Percentiles rank a stretch among this genome's conserved stretches.
These are phyloP conservation scores for Epizoanthus fatuus DNA, from an alignment of 92 coral and sea anemone genomes.

Conservation along the genomic window DNA sequence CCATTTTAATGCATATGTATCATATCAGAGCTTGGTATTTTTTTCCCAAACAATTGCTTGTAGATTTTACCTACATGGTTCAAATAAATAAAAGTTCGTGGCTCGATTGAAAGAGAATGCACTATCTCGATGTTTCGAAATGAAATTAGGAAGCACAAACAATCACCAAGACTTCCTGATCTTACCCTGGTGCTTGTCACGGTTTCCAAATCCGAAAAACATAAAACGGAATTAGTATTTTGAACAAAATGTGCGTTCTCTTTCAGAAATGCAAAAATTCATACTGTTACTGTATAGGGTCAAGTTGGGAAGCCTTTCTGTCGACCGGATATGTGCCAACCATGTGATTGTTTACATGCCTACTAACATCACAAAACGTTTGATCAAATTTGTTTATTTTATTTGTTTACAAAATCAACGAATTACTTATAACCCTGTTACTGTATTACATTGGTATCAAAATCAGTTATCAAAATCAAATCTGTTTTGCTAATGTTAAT, in stretches of 20 bases:
- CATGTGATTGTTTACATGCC: constrained; percentile 44
- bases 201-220: neutral
- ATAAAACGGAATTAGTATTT: neutral
- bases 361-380: constrained; percentile 24
- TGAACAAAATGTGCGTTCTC: constrained; percentile 43
- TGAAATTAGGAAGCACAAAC: constrained; percentile 49
- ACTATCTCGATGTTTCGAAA: constrained; percentile 9
- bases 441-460: constrained; percentile 38
- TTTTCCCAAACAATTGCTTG: neutral
- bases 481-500: neutral
- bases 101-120: constrained; percentile 38
- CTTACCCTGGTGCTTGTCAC: constrained; percentile 37
- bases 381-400: constrained; percentile 30
- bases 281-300: constrained; percentile 46
- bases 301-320: constrained; percentile 86
- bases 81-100: neutral
- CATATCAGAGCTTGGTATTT: neutral
- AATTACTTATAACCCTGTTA: neutral
- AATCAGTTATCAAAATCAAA: constrained; percentile 41
- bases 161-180: constrained; percentile 66
- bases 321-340: constrained; percentile 18
- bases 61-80: no score
- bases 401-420: constrained; percentile 41
- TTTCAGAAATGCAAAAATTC: constrained; percentile 81
- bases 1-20: neutral